Conservation (phyloP, 2,888 invertebrate genomes). For the Taenaris catops region DNA sequence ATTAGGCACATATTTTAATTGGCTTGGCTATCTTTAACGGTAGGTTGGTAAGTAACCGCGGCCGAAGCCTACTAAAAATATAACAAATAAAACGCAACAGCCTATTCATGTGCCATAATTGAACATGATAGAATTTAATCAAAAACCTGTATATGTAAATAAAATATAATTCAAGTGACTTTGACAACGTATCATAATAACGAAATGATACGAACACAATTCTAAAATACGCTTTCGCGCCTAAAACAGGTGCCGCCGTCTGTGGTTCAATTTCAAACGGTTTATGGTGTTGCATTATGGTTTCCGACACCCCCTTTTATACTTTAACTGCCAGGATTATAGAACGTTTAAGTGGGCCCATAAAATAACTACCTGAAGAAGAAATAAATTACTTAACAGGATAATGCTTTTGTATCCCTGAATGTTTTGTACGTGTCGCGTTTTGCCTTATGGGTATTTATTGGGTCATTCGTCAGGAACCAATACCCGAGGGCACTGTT, state of each 20-base stretch:
- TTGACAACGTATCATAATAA: no score
- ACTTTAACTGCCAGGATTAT: slow-evolving; percentile 66
- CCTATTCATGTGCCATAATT: no score
- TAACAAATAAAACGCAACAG: no score
- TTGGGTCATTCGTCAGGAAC: slow-evolving; percentile 73
- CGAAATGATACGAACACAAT: slow-evolving; percentile 16
- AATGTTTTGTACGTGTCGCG: slow-evolving; percentile 75
- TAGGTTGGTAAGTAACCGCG: no score
- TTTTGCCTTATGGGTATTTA: slow-evolving; percentile 74
- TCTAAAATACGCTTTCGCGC: slow-evolving; percentile 53
- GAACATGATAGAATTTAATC: no score
- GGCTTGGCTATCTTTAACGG: no score
- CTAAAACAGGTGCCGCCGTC: slow-evolving; percentile 49
- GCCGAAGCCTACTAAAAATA: no score
- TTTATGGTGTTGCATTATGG: slow-evolving; percentile 63
- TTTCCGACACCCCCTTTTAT: slow-evolving; percentile 64
- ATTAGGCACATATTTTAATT: no score
- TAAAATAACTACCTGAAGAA: slow-evolving; percentile 74
- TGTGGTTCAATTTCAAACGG: slow-evolving; percentile 53
- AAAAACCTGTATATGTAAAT: no score
- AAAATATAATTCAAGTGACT: background rate
- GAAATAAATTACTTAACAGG: slow-evolving; percentile 78
- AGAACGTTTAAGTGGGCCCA: slow-evolving; percentile 70
- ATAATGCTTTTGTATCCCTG: slow-evolving; percentile 74
- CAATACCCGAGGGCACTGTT: slow-evolving; percentile 68